Conservation (phyloP, 2,797 vertebrate genomes). For the Uromys caudimaculatus region DNA sequence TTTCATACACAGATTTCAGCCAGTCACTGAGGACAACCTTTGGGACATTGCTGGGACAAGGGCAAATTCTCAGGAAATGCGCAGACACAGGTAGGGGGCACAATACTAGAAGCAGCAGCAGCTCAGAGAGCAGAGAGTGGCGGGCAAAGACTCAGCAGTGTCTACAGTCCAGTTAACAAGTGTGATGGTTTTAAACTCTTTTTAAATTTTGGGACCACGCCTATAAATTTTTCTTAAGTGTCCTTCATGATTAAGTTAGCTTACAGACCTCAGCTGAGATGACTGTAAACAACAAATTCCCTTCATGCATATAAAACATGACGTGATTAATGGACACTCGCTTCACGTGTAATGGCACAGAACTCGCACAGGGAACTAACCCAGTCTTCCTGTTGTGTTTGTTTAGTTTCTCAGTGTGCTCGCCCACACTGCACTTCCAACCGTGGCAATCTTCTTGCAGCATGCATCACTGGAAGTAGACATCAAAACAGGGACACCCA, state of each 20-base stretch:
- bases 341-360: not conserved
- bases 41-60: not conserved
- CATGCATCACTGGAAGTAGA: not conserved
- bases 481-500: not conserved
- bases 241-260: slow-evolving; percentile 12
- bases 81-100: not conserved
- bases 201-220: slow-evolving; percentile 3
- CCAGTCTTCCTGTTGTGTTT: not conserved
- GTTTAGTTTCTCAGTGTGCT: not conserved
- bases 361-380: not conserved
- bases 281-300: not conserved
- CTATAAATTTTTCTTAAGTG: slow-evolving; percentile 8
- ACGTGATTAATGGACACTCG: not conserved
- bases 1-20: not conserved
- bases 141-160: not conserved
- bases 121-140: not conserved
- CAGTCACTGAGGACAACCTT: not conserved
- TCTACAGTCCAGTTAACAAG: not conserved
- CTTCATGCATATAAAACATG: not conserved
- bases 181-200: not conserved
- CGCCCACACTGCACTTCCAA: not conserved
- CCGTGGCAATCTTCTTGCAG: not conserved
- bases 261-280: slow-evolving; percentile 34
- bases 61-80: not conserved
- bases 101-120: not conserved